Base-by-base conservation (phyloP, 2,888 invertebrate species). In the Parelbella ahira region DNA sequence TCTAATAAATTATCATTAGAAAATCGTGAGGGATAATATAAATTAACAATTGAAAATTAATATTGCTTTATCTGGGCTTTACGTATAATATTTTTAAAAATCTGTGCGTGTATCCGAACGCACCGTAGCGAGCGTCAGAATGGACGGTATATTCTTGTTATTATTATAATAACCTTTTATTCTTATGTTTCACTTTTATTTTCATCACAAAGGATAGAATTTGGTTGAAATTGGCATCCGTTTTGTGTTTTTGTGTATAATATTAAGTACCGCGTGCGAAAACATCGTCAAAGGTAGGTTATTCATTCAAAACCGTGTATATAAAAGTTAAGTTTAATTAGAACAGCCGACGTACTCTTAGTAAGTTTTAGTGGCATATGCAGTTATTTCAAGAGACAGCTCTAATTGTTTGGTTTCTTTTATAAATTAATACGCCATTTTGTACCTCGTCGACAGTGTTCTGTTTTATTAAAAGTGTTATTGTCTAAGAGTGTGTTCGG, bases 161-260 rank as follows among this genome's bases (percentile, higher is more conserved):
- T 83, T 82, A 82, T 82, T 81, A 69, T 68, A 75, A 60, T 71
- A 78, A 84, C 84, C 84, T 81, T 80, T 73, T 75, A 75, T 71
- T 72, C 66, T 60, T 49, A 63, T 67, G 65, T 74, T 79, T 77
- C 68, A 60, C 63, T 72, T 68, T 70, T 72, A 75, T 70, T 81
- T 69, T 60, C 54, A 50, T 49, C 52, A 60, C 56, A 68, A 69
- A 71, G 60, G 60, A 58, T 64, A 60, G 54, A 72, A 68, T 61
- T 60, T 56, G 29, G 28, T 27, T 39, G 51, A 62, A 66, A 49
- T 34, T 44, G 37, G 34, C 37, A 18, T 29, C 38, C 46, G 47
- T 50, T 27, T 49, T 50, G 52, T 53, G 54, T 58, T 58, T 65
- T 63, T 64, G 59, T 60, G 60, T 50, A 45, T 43, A 37, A 42